Evolutionary conservation across 1,140 invertebrate genomes (phyloP), one percentile per base, ranked within the genome.

Genomic region (Carposina sasakii): DNA sequence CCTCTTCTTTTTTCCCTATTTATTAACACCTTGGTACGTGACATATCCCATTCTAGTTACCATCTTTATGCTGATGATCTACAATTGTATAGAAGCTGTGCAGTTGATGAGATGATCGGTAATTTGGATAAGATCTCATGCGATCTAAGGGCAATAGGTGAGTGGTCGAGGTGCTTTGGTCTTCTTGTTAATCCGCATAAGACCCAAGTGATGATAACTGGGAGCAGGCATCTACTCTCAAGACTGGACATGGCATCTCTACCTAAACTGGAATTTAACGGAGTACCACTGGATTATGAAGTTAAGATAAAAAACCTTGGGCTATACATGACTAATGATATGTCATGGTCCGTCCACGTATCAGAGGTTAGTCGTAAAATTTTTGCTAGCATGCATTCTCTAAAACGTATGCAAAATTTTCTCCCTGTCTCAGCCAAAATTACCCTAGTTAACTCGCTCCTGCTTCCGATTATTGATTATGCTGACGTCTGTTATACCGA

Each of bases 1-100:
- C 33, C 33, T 36, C 33, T 36, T 15, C 13, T 23, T 10, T 41
- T 41, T 36, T 36, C 33, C 12, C 15, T 36, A 3, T 36, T 36
- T 16, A 36, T 36, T 3, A 36, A 36, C 16, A 16, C 33, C 16
- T 9, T 36, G 15, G 19, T 17, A 16, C 28, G 12, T 30, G 10
- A 10, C 12, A 10, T 30, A 16, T 2, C 33, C 2, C 19, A 2
- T 36, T 19, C n/a, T 2, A n/a, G n/a, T n/a, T 36, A 23, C 17
- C 39, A 41, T 23, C 17, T 41, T n/a, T 41, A 41, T 13, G 39
- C 39, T 9, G 39, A 41, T 21, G 39, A 41, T 16, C 23, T 41
- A 6, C 39, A 41, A 16, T 12, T 41, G 3, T 41, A 41, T 21
- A 12, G 12, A 2, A 17, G 16, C 6, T 16, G n/a, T n/a, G n/a